Evolutionary conservation across 2,888 invertebrate species (phyloP).

Genomic region (Colletes collaris): DNA sequence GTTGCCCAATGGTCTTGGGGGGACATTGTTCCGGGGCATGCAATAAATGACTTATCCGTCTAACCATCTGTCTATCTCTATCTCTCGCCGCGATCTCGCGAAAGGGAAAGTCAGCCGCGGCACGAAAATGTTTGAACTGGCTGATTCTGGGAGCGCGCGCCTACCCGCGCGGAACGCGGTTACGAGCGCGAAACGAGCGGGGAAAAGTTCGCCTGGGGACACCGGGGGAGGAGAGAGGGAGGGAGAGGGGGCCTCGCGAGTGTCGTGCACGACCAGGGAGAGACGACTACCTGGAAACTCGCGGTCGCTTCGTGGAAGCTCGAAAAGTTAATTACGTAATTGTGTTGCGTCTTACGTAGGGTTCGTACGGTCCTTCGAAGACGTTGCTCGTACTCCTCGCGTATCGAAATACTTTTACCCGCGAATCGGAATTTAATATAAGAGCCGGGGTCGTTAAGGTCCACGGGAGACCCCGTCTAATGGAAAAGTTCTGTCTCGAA

Average conservation of each 20-base stretch:
- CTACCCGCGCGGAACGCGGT: constrained; percentile 27
- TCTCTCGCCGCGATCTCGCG: constrained; percentile 2
- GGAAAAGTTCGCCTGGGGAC: constrained; percentile 36
- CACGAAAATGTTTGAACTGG: constrained; percentile 43
- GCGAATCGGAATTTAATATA: constrained; percentile 48
- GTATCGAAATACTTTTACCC: constrained; percentile 43
- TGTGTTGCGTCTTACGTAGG: constrained; percentile 45
- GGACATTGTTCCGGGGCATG: too few species aligned
- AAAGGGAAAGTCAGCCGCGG: constrained; percentile 51
- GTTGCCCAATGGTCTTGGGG: too few species aligned
- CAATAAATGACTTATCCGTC: too few species aligned
- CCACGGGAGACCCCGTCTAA: constrained; percentile 34
- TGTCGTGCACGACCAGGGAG: not conserved
- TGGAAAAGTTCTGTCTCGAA: constrained; percentile 52
- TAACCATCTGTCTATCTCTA: too few species aligned
- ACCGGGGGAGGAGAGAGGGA: not conserved
- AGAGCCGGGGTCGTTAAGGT: constrained; percentile 40
- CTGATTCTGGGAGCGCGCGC: constrained; percentile 5
- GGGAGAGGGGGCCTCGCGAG: not conserved
- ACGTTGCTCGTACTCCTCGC: not conserved
- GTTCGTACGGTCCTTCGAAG: constrained; percentile 27
- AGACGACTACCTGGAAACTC: constrained; percentile 23
- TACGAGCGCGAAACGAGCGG: constrained; percentile 12
- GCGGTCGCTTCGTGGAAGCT: constrained; percentile 35
- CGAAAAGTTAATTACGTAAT: constrained; percentile 62